Conservation (phyloP, 23 tunicate genomes). For the Diplosoma virens region DNA sequence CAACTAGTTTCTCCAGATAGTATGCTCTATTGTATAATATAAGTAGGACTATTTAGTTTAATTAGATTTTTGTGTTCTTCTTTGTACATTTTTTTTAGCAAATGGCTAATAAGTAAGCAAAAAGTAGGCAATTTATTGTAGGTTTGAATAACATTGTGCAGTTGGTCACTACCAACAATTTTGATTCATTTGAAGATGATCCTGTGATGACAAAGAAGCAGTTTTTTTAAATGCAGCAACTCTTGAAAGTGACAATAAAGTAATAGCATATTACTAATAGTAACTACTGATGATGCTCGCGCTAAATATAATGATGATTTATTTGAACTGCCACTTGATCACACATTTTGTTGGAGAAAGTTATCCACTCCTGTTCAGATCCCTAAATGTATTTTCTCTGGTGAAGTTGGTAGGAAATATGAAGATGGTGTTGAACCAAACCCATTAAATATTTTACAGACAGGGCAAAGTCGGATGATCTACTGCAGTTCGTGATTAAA, state of each 20-base stretch:
- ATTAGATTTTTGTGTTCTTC: neutral
- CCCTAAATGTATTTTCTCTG: neutral
- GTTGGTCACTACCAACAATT: neutral
- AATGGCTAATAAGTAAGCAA: neutral
- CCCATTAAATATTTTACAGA: neutral
- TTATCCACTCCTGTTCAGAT: conserved; percentile 1
- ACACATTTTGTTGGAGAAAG: conserved; percentile 3
- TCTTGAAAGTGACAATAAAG: neutral
- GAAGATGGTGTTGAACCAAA: conserved; percentile 16
- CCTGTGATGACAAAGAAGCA: too few species aligned
- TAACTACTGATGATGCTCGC: neutral
- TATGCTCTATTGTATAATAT: conserved; percentile 1
- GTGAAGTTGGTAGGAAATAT: neutral
- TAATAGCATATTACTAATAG: neutral
- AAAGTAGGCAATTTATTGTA: neutral
- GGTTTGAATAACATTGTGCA: neutral
- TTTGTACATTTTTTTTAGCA: neutral
- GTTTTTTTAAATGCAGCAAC: neutral
- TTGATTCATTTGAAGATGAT: too few species aligned
- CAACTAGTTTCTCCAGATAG: neutral
- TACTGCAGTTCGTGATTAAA: neutral
- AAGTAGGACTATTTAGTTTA: neutral
- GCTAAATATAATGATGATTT: too few species aligned
- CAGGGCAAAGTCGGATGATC: neutral
- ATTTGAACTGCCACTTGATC: too few species aligned